Base-by-base conservation (phyloP, 1,140 invertebrate species). In the Asobara japonica region DNA sequence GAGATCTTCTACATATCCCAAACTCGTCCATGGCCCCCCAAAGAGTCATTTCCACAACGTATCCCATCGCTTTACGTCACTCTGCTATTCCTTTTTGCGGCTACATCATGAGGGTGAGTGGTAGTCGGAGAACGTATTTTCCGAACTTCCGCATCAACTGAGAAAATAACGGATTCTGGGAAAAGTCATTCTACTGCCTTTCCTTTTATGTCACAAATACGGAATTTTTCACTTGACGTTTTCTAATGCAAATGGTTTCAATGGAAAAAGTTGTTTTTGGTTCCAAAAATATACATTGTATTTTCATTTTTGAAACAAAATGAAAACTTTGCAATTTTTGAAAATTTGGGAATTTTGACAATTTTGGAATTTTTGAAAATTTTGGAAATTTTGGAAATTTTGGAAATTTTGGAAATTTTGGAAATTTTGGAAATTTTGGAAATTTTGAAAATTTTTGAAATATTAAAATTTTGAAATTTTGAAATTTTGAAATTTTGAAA, bases 111-210 rank as follows among this genome's bases (percentile, higher is more conserved):
- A 56, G 18, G 25, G 51, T 27, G 51, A 56, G 51, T 56, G 22
- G 33, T 7, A 33, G 64, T 45, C 69, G 51, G 61, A 38, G 16
- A 48, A 13, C 65, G 33, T 66, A 66, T 72, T 66, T n/a, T 36
- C 41, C 13, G 66, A 72, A 72, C 70, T 72, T 65, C 10, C 60
- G 25, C 29, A 8, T 48, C 36, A 68, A 29, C 65, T 25, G 2
- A 1, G 25, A 45, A 22, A 66, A 36, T 25, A 18, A 56, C 18
- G 51, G 22, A 30, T 13, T 38, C 20, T 27, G 27, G 27, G 8
- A 68, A 68, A 68, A 68, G 41, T 68, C 65, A 51, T 68, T 68
- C 30, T 68, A n/a, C 30, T 67, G 20, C n/a, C 13, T 29, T 11
- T 45, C 38, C 6, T 4, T 27, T 31, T 48, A 20, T 41, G 33